Percentiles rank a stretch among this genome's conserved stretches.
phyloP scores from a whole-genome alignment of 92 coral and sea anemone species.

The Scolanthus callimorphus region DNA sequence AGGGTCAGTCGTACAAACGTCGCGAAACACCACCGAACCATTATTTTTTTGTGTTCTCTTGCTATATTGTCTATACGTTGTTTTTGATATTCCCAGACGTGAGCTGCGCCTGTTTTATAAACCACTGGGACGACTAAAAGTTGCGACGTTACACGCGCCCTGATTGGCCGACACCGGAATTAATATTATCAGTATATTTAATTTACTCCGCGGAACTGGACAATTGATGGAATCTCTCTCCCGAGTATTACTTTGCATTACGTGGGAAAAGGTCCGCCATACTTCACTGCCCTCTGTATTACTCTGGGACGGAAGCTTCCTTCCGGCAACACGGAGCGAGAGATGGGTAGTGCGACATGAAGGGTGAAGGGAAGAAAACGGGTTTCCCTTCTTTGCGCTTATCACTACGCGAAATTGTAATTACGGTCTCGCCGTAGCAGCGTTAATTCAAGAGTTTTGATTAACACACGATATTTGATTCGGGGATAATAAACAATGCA shows the following conservation, averaged over 20 bases:
- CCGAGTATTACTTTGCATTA: slow-evolving; percentile 30
- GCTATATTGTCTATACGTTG: no score
- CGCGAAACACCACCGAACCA: slow-evolving; percentile 30
- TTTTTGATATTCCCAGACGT: slow-evolving; percentile 11
- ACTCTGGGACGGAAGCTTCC: slow-evolving; percentile 15
- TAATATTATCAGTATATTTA: slow-evolving; percentile 55
- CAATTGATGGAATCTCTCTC: slow-evolving; percentile 48
- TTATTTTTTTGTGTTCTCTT: slow-evolving; percentile 9
- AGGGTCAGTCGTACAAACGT: slow-evolving; percentile 19
- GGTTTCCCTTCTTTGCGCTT: background rate
- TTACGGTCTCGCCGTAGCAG: background rate
- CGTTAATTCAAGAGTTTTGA: background rate
- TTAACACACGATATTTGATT: slow-evolving; percentile 7
- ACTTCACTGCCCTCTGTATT: slow-evolving; percentile 26
- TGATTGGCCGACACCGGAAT: slow-evolving; percentile 59
- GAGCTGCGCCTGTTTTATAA: slow-evolving; percentile 24
- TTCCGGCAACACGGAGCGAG: slow-evolving; percentile 25
- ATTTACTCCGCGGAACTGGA: slow-evolving; percentile 64
- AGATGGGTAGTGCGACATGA: slow-evolving; percentile 7
- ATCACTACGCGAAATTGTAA: background rate
- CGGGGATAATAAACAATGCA: slow-evolving; percentile 32
- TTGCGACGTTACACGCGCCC: slow-evolving; percentile 29
- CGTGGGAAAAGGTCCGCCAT: slow-evolving; percentile 35
- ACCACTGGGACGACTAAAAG: slow-evolving; percentile 49
- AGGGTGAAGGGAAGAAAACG: background rate